Conservation (phyloP, 2,888 invertebrate species). For the Dynastes grantii region DNA sequence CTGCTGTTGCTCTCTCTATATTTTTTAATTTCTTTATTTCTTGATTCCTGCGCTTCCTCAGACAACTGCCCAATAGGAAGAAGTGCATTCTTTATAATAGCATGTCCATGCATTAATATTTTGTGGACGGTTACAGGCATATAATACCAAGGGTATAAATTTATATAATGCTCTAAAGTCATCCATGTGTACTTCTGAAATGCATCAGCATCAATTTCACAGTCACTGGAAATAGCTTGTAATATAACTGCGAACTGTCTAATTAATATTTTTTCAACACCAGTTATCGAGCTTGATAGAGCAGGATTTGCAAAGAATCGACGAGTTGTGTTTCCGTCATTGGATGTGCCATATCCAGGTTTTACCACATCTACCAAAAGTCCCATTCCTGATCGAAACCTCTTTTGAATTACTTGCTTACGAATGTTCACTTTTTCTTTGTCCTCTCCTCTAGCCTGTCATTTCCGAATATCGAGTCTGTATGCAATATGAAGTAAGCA, state of each 20-base stretch:
- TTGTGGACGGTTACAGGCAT: background rate
- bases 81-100: background rate
- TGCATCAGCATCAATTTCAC: background rate
- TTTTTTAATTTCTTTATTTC: too few relatives aligned
- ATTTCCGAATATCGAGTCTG: background rate
- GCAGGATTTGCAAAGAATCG: conserved; percentile 17
- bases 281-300: background rate
- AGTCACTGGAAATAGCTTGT: background rate
- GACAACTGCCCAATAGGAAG: background rate
- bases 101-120: background rate
- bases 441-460: background rate
- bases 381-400: background rate
- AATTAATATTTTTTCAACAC: too few relatives aligned
- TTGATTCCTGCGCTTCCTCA: too few relatives aligned
- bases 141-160: too few relatives aligned
- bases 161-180: too few relatives aligned
- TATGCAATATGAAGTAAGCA: conserved; percentile 6
- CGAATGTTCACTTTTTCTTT: background rate
- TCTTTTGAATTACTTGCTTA: background rate
- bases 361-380: conserved; percentile 3
- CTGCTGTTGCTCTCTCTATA: too few relatives aligned
- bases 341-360: background rate
- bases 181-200: too few relatives aligned
- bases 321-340: conserved; percentile 4
- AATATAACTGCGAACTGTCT: too few relatives aligned